Evolutionary conservation across 2,113 vertebrate species (phyloP).

Genomic region (Ceratotherium simum): DNA sequence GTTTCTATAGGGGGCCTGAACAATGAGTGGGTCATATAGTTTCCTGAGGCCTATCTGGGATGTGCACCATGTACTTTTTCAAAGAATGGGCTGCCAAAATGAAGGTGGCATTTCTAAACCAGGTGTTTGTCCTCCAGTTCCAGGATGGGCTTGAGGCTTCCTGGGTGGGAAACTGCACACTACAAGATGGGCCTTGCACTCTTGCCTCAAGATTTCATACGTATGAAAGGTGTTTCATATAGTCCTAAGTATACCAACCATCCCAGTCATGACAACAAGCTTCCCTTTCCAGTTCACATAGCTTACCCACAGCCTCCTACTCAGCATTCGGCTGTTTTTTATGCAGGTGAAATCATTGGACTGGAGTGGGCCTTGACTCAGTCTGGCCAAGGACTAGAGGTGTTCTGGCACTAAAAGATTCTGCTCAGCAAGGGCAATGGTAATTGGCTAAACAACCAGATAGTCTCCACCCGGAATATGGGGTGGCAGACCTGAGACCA

Average conservation of each 20-base stretch:
- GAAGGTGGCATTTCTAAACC: neutral
- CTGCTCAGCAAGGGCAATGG: neutral
- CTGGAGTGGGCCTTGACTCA: neutral
- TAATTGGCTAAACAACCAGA: neutral
- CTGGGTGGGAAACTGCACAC: neutral
- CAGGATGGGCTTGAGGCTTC: neutral
- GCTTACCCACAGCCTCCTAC: neutral
- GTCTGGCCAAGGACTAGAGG: neutral
- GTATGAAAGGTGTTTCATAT: neutral
- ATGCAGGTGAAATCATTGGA: neutral
- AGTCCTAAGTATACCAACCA: neutral
- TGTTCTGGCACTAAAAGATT: neutral
- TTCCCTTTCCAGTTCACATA: neutral
- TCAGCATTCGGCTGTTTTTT: neutral
- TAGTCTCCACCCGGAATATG: neutral
- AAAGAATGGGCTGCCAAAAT: neutral
- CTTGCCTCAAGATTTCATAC: constrained; percentile 1
- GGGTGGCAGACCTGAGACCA: neutral
- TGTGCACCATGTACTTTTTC: neutral
- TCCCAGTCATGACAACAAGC: neutral
- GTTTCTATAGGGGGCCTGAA: neutral
- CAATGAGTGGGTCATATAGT: neutral
- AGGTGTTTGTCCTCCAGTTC: neutral
- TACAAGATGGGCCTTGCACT: neutral
- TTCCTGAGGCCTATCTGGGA: neutral